These are phyloP conservation scores for Shargacucullia verbasci DNA, from an alignment of 2,888 invertebrate genomes.

Conservation along the genomic window DNA sequence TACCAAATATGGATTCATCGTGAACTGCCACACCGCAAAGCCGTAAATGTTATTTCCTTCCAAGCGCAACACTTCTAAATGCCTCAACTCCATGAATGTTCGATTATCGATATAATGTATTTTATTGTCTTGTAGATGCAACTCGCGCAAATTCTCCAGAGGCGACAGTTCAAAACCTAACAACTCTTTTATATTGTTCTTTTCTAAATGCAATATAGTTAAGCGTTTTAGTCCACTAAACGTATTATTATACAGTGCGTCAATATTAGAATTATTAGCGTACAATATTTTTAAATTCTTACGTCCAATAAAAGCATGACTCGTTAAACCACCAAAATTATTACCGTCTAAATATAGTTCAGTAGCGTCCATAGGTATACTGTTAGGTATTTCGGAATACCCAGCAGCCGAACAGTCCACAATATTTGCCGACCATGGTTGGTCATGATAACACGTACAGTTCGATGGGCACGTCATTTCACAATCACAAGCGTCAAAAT, in stretches of 20 bases:
- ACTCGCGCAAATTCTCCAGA: conserved; percentile 94
- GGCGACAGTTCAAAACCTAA: conserved; percentile 95
- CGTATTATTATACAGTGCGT: conserved; percentile 95
- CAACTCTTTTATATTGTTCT: conserved; percentile 94
- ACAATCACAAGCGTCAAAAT: conserved; percentile 99
- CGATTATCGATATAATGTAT: conserved; percentile 95
- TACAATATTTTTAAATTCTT: conserved; percentile 96
- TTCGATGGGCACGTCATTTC: conserved; percentile 98
- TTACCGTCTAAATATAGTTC: conserved; percentile 98
- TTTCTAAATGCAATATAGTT: conserved; percentile 95
- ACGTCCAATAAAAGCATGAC: conserved; percentile 97
- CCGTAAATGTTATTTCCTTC: conserved; percentile 95
- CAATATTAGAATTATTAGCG: conserved; percentile 96
- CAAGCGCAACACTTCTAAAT: conserved; percentile 94
- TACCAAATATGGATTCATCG: conserved; percentile 95
- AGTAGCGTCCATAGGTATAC: conserved; percentile 98
- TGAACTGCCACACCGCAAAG: conserved; percentile 96
- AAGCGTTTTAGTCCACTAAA: conserved; percentile 96
- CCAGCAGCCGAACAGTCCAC: conserved; percentile 96
- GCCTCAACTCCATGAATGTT: conserved; percentile 94
- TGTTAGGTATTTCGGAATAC: conserved; percentile 94
- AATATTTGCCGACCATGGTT: conserved; percentile 97
- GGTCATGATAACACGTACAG: conserved; percentile 98
- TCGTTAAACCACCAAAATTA: conserved; percentile 95
- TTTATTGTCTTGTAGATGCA: conserved; percentile 96